Conservation (phyloP, 2,888 invertebrate species). For the Spatulosminthurus flaviceps region DNA sequence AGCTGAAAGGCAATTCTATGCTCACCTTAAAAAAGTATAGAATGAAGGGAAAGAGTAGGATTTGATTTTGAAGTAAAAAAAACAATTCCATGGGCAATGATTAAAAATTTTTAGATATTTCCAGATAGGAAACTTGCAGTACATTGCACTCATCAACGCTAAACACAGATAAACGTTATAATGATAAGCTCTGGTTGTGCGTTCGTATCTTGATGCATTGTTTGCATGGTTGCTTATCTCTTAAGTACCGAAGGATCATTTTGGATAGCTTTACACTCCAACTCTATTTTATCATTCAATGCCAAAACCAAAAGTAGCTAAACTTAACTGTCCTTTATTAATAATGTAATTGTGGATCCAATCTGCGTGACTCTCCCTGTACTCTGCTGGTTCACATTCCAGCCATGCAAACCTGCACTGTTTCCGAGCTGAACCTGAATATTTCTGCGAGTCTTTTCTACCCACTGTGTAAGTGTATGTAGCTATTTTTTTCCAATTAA, state of each 20-base stretch:
- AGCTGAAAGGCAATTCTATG: no score
- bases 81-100: slow-evolving; percentile 3
- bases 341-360: slow-evolving; percentile 13
- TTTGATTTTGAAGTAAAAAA: neutral
- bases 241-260: neutral
- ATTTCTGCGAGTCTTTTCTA: no score
- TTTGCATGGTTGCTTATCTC: neutral
- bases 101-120: slow-evolving; percentile 2
- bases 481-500: no score
- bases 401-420: neutral
- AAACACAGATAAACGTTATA: slow-evolving; percentile 14
- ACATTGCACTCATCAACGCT: slow-evolving; percentile 15
- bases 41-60: neutral
- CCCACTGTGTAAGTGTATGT: no score
- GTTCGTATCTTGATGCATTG: slow-evolving; percentile 5
- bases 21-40: no score
- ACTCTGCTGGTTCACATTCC: neutral
- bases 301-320: slow-evolving; percentile 26
- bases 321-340: slow-evolving; percentile 22
- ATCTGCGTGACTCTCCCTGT: neutral
- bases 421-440: slow-evolving; percentile 1
- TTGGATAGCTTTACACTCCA: neutral
- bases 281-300: slow-evolving; percentile 20
- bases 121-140: slow-evolving; percentile 19
- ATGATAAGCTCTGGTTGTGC: neutral